Conservation (phyloP, 1,140 invertebrate genomes). For the Rhyacophila brunnea region DNA sequence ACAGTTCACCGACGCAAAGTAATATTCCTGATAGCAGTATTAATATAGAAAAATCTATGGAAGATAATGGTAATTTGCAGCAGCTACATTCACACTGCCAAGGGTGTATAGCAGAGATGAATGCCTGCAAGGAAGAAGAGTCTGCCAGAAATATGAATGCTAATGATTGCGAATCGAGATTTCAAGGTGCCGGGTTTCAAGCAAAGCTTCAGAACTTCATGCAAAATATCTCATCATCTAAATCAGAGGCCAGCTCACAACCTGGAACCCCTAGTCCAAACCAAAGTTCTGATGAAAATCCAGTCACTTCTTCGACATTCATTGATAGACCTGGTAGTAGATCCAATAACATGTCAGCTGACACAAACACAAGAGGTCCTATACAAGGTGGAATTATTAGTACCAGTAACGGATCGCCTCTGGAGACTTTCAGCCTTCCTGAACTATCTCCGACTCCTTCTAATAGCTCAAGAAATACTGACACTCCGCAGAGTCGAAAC, state of each 20-base stretch:
- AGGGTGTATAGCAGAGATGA: conserved; percentile 42
- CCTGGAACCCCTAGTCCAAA: conserved; percentile 55
- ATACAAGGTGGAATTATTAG: conserved; percentile 75
- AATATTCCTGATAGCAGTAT: conserved; percentile 57
- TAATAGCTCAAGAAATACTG: conserved; percentile 48
- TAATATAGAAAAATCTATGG: conserved; percentile 46
- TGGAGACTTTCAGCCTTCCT: conserved; percentile 53
- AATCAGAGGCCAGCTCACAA: conserved; percentile 31
- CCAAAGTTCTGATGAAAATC: conserved; percentile 61
- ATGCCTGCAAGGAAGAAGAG: conserved; percentile 28
- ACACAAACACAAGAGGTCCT: conserved; percentile 62
- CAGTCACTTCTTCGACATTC: conserved; percentile 70
- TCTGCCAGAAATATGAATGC: conserved; percentile 12
- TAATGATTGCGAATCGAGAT: conserved; percentile 20
- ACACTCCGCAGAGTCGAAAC: conserved; percentile 48
- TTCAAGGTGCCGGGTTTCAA: conserved; percentile 29
- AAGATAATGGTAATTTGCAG: conserved; percentile 44
- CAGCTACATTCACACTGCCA: conserved; percentile 46
- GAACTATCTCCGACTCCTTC: conserved; percentile 54
- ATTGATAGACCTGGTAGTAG: conserved; percentile 54
- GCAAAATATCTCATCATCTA: conserved; percentile 27
- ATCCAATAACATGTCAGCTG: conserved; percentile 42
- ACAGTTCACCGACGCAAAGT: conserved; percentile 42
- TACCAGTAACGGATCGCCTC: conserved; percentile 69
- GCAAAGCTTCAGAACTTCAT: conserved; percentile 29